Conservation (phyloP, 2,797 vertebrate genomes). For the Numenius phaeopus region DNA sequence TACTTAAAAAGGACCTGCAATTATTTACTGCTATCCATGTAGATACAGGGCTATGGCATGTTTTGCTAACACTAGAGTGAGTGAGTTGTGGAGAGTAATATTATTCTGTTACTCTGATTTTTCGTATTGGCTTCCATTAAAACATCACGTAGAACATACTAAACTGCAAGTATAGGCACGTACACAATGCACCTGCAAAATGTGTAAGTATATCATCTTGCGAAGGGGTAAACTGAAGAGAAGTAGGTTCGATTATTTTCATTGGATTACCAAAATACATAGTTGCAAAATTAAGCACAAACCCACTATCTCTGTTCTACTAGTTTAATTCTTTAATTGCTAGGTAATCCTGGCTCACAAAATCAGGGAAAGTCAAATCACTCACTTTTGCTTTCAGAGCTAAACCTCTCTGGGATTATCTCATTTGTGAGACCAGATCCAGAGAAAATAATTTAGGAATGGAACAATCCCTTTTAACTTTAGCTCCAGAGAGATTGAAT, state of each 20-base stretch:
- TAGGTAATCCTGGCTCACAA: slow-evolving; percentile 23
- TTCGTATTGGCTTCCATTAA: neutral
- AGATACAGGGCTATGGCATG: neutral
- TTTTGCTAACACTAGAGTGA: neutral
- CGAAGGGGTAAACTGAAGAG: neutral
- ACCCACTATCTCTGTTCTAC: neutral
- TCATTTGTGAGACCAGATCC: slow-evolving; percentile 59
- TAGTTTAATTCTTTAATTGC: slow-evolving; percentile 48
- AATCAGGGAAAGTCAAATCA: slow-evolving; percentile 5
- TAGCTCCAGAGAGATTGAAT: neutral
- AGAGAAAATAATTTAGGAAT: slow-evolving; percentile 54
- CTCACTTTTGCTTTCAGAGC: neutral
- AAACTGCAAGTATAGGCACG: neutral
- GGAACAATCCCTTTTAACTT: slow-evolving; percentile 22
- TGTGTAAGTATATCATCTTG: neutral
- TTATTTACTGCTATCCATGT: neutral
- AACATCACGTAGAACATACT: neutral
- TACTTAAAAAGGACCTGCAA: neutral
- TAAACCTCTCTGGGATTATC: slow-evolving; percentile 48
- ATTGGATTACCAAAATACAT: neutral
- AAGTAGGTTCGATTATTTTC: neutral
- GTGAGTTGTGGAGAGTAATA: neutral
- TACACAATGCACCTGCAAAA: neutral
- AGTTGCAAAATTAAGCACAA: neutral
- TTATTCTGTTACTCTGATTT: neutral